Base-by-base conservation (phyloP, 1,140 invertebrate genomes). In the Eubasilissa regina region DNA sequence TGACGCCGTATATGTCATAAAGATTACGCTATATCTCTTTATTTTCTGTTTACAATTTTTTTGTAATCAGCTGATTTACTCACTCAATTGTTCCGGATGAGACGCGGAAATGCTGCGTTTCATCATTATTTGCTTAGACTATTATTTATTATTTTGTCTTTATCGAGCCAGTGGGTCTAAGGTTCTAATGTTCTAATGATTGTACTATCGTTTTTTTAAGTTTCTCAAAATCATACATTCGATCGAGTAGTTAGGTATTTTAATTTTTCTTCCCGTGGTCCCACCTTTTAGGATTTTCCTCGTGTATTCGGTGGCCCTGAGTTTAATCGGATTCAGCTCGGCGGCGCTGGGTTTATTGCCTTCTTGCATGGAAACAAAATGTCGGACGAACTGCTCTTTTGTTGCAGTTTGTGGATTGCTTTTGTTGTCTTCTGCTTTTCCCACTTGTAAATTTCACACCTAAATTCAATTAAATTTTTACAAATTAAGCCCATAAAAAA, bases 1-100 rank as follows among this genome's bases (percentile, higher is more conserved):
- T n/a, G 12, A 13, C 75, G 13, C 25, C 66, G 13, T 21, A 70
- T 19, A 48, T 47, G 10, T 12, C 45, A 11, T 19, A 45, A 64
- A 64, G 35, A 64, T 25, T 44, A 64, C 25, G 8, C 13, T 25
- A 25, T 64, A n/a, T 64, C 17, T 66, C 44, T 9, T 44, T 43
- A 56, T 56, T 35, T 74, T 7, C 4, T 53, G 11, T 21, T 56
- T 48, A 66, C 76, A 78, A 51, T 19, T 72, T 64, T 58, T 35
- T 56, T 15, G 53, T 47, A 45, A 78, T 78, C 76, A 78, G 76
- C 76, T 78, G 76, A 72, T 64, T 60, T 25, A 66, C 25, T 70
- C 76, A 68, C 35, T 35, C 64, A 17, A 13, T n/a, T 1, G 12
- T 21, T 15, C n/a, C 13, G 13, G 15, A 47, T 47, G 64, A 15